Evolutionary conservation across 2,888 invertebrate genomes (phyloP).

Genomic region (Eristalis pertinax): DNA sequence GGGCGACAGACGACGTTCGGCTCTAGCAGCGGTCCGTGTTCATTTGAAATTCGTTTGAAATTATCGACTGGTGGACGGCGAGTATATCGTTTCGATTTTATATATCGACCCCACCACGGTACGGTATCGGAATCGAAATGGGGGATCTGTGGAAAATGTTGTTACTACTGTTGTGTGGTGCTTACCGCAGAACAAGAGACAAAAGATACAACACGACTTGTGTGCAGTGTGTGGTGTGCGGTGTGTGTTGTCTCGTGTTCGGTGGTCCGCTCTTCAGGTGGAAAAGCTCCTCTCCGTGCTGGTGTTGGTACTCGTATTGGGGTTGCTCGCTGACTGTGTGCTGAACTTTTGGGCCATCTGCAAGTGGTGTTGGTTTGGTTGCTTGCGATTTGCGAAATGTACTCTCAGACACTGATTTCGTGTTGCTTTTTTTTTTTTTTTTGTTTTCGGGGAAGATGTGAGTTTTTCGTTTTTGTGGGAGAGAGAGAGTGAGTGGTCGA

Average conservation of each 20-base stretch:
- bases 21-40: slow-evolving; percentile 69
- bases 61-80: slow-evolving; percentile 73
- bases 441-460: background rate
- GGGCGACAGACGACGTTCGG: slow-evolving; percentile 41
- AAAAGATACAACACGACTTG: slow-evolving; percentile 37
- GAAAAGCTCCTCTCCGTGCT: slow-evolving; percentile 22
- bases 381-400: slow-evolving; percentile 52
- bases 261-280: slow-evolving; percentile 21
- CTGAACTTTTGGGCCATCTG: slow-evolving; percentile 42
- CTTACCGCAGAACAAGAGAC: slow-evolving; percentile 44
- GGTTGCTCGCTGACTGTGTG: slow-evolving; percentile 26
- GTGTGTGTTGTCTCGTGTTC: slow-evolving; percentile 1
- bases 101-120: slow-evolving; percentile 73
- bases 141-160: slow-evolving; percentile 57
- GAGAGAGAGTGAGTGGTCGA: slow-evolving; percentile 1
- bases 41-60: slow-evolving; percentile 74
- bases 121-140: slow-evolving; percentile 50
- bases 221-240: slow-evolving; percentile 2
- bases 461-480: slow-evolving; percentile 17
- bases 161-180: slow-evolving; percentile 53
- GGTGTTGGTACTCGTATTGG: slow-evolving; percentile 16
- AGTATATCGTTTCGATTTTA: slow-evolving; percentile 72
- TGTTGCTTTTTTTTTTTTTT: background rate
- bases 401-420: slow-evolving; percentile 6
- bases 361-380: slow-evolving; percentile 37